Evolutionary conservation across 2,888 invertebrate genomes (phyloP).

Genomic region (Parnassius orleans): DNA sequence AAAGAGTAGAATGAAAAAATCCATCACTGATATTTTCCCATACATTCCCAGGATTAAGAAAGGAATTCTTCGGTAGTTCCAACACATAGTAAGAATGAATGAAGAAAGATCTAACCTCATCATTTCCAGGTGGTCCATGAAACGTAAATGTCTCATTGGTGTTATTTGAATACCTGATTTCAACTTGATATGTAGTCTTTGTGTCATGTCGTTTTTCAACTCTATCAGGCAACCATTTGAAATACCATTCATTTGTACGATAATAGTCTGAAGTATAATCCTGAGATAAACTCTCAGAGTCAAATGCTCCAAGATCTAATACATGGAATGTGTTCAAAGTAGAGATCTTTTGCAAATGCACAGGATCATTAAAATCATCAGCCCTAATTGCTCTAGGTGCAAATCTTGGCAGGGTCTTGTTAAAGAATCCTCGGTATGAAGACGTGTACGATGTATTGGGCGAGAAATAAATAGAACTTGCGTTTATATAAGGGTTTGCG

Average conservation of each 20-base stretch:
- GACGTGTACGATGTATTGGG: conserved; percentile 97
- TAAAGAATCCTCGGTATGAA: conserved; percentile 97
- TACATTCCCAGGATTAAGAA: too few relatives aligned
- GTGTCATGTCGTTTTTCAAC: conserved; percentile 91
- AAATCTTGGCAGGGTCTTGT: conserved; percentile 96
- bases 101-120: conserved; percentile 81
- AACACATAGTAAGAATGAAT: too few relatives aligned
- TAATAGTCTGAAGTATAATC: conserved; percentile 96
- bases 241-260: conserved; percentile 96
- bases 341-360: conserved; percentile 95
- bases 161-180: conserved; percentile 95
- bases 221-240: conserved; percentile 93
- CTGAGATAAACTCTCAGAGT: conserved; percentile 87
- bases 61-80: too few relatives aligned
- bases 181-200: conserved; percentile 95
- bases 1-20: too few relatives aligned
- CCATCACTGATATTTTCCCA: too few relatives aligned
- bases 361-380: conserved; percentile 97
- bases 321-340: conserved; percentile 95
- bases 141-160: conserved; percentile 98
- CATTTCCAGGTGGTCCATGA: conserved; percentile 95
- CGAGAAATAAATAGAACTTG: conserved; percentile 96
- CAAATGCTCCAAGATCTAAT: conserved; percentile 92
- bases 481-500: conserved; percentile 94
- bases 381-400: conserved; percentile 95